Evolutionary conservation across 2,888 invertebrate genomes (phyloP), one percentile per base, ranked within the genome.

Genomic region (Tiphia femorata): DNA sequence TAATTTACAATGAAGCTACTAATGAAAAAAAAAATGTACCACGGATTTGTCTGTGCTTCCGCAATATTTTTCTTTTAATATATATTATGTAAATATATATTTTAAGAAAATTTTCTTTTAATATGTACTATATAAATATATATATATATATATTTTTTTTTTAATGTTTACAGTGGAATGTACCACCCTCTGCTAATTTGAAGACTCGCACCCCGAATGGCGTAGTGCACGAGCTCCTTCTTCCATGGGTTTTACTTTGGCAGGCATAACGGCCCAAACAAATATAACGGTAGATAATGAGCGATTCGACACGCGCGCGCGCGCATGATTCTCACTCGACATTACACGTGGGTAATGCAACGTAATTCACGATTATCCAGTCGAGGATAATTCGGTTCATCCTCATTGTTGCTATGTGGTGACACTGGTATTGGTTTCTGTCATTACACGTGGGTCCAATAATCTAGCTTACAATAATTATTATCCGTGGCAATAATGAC

Each of bases 261-360:
- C 72, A 73, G 74, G 73, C 72, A 81, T 82, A 82, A 82, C 82
- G 82, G 82, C 82, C 80, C 77, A 79, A 78, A 80, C 78, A 82
- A 79, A 79, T 75, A 77, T 82, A 82, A 82, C 82, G 76, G 80
- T 82, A 72, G 77, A 84, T 75, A 84, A 85, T 75, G 76, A 79
- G 71, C 76, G 69, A 46, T 72, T 67, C 56, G 54, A 50, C 61
- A 65, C 57, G 44, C 49, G 3, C 57, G 44, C 49, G 3, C 52
- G 42, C 60, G 51, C 43, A 50, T 53, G 55, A 46, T 59, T 43
- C 21, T 49, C 25, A 40, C 49, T 62, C 35, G 35, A 48, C 58
- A 49, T 58, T 49, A 54, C 53, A 57, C 46, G 58, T 66, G 52
- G 52, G 55, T 57, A 23, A 30, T 62, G 54, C 62, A 70, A 63